A percentile compares a stretch with the other conserved stretches of the same genome.
These are phyloP conservation scores for Acromyrmex charruanus DNA, from an alignment of 1,140 invertebrate species.

Conservation along the genomic window DNA sequence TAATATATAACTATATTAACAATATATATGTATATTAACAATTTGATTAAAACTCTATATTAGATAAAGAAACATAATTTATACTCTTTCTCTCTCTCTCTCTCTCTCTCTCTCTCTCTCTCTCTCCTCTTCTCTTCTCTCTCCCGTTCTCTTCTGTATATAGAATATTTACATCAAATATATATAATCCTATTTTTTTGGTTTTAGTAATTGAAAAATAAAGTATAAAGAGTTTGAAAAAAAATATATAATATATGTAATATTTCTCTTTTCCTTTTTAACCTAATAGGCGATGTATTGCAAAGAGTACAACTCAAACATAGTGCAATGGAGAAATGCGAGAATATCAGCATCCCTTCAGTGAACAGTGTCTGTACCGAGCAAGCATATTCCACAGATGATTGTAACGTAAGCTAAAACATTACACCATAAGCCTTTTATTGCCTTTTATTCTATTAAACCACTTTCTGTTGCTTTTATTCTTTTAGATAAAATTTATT, in stretches of 20 bases:
- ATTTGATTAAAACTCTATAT: background rate
- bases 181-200: too few relatives aligned
- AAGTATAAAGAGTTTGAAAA: background rate
- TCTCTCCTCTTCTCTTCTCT: too few relatives aligned
- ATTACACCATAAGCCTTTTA: background rate
- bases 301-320: constrained; percentile 92
- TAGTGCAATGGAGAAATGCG: constrained; percentile 92
- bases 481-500: background rate
- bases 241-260: constrained; percentile 6
- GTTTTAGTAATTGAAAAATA: background rate
- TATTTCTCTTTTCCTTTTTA: background rate
- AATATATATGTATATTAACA: background rate
- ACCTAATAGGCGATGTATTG: constrained; percentile 88
- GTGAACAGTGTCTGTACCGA: constrained; percentile 94
- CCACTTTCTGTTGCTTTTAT: constrained; percentile 21
- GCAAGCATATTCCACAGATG: constrained; percentile 91
- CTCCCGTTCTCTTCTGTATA: background rate
- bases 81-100: background rate
- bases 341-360: constrained; percentile 93
- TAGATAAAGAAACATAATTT: background rate
- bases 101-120: too few relatives aligned
- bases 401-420: constrained; percentile 91
- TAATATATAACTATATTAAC: too few relatives aligned
- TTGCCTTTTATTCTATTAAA: constrained; percentile 17
- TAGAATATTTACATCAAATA: background rate